phyloP scores from a whole-genome alignment of 1,140 invertebrate genomes.

The Conus betulinus region DNA sequence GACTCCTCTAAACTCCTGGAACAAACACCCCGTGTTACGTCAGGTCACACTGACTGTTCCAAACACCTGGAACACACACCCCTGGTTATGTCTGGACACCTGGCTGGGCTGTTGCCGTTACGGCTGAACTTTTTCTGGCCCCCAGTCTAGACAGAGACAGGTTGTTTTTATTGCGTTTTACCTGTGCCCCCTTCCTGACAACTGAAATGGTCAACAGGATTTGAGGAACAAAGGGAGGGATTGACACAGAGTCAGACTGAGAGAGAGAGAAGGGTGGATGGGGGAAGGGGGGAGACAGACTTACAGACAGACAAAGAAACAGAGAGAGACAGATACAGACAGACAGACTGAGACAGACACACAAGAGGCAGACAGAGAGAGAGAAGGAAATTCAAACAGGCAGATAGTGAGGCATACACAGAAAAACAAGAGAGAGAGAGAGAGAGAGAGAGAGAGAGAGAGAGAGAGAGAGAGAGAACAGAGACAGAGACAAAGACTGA shows the following conservation, averaged over 20 bases:
- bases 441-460: background rate
- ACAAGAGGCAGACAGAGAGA: background rate
- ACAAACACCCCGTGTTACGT: background rate
- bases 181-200: too few species aligned
- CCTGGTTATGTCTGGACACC: too few species aligned
- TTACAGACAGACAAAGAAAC: background rate
- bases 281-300: background rate
- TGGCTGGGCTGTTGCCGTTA: too few species aligned
- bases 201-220: background rate
- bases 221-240: background rate
- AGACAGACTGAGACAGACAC: background rate
- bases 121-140: too few species aligned
- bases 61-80: background rate
- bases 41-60: too few species aligned
- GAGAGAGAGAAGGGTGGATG: background rate
- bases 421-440: background rate
- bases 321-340: background rate
- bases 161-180: too few species aligned
- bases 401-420: background rate
- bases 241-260: background rate
- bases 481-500: slow-evolving; percentile 4
- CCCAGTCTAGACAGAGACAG: too few species aligned
- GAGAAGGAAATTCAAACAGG: background rate
- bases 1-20: background rate
- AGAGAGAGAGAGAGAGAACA: background rate